Percentiles rank a stretch among this genome's conserved stretches.
Conservation (phyloP, 2,888 invertebrate species). For the Tromatobia lineatoria region DNA sequence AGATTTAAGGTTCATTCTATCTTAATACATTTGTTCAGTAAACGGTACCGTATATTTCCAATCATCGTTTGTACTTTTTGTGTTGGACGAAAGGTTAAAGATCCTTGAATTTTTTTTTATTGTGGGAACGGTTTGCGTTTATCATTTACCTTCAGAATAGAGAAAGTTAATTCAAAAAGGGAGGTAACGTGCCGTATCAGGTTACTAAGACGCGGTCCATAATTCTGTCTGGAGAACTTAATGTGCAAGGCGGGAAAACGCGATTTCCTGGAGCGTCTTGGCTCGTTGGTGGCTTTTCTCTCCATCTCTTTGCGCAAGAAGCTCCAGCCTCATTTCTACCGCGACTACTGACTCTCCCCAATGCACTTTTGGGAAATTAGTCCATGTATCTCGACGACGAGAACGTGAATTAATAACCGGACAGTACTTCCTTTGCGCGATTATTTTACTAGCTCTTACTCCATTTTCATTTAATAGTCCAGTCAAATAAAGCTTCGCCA, state of each 20-base stretch:
- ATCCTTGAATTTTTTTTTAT: not conserved
- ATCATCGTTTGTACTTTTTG: not conserved
- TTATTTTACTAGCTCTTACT: constrained; percentile 49
- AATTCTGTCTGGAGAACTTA: constrained; percentile 53
- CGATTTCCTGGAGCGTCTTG: constrained; percentile 49
- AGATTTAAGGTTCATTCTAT: too few species aligned
- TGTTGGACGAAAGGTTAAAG: not conserved
- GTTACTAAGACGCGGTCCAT: constrained; percentile 37
- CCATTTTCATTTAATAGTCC: constrained; percentile 30
- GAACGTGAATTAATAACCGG: constrained; percentile 61
- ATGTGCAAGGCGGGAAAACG: constrained; percentile 50
- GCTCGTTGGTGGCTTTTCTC: constrained; percentile 48
- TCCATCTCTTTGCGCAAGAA: constrained; percentile 59
- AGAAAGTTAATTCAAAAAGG: constrained; percentile 25
- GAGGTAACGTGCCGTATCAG: constrained; percentile 19
- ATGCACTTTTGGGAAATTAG: constrained; percentile 81
- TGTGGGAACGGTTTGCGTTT: not conserved
- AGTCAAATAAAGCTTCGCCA: constrained; percentile 11
- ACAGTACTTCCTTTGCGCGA: constrained; percentile 40
- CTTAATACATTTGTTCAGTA: not conserved
- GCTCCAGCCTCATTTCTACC: constrained; percentile 48
- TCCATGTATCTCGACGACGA: constrained; percentile 77
- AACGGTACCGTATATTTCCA: not conserved
- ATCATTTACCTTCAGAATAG: not conserved
- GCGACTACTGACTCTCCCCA: constrained; percentile 65